These are phyloP conservation scores for Fratercula arctica DNA, from an alignment of 2,797 vertebrate genomes.

Conservation along the genomic window DNA sequence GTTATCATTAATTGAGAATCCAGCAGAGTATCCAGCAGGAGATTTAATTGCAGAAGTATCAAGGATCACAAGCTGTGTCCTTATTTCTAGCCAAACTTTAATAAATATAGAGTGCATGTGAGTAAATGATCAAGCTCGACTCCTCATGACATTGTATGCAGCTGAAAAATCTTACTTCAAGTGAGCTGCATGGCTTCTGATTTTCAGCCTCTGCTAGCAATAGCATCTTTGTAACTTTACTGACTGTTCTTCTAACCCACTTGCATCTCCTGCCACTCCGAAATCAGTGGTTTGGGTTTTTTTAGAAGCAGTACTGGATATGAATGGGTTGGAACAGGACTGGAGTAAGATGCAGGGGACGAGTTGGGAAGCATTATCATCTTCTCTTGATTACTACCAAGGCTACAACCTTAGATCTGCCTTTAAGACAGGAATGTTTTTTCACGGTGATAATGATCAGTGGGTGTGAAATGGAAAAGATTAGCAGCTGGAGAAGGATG, in stretches of 20 bases:
- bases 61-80: neutral
- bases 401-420: constrained; percentile 44
- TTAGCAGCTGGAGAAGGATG: constrained; percentile 29
- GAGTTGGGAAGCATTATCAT: neutral
- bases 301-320: neutral
- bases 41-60: neutral
- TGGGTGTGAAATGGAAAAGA: constrained; percentile 64
- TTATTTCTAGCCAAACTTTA: neutral
- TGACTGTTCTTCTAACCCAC: neutral
- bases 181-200: neutral
- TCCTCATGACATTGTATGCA: neutral
- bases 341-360: neutral
- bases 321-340: neutral
- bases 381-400: neutral
- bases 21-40: neutral
- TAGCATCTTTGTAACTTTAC: neutral
- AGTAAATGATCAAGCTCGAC: neutral
- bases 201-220: neutral
- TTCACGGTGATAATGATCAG: constrained; percentile 44
- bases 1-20: neutral
- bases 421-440: constrained; percentile 42
- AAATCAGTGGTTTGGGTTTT: neutral
- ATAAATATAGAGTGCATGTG: fast-evolving
- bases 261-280: neutral
- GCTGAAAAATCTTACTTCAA: neutral